These are phyloP conservation scores for Crotalus tigris DNA, from an alignment of 2,113 vertebrate species.

Conservation along the genomic window DNA sequence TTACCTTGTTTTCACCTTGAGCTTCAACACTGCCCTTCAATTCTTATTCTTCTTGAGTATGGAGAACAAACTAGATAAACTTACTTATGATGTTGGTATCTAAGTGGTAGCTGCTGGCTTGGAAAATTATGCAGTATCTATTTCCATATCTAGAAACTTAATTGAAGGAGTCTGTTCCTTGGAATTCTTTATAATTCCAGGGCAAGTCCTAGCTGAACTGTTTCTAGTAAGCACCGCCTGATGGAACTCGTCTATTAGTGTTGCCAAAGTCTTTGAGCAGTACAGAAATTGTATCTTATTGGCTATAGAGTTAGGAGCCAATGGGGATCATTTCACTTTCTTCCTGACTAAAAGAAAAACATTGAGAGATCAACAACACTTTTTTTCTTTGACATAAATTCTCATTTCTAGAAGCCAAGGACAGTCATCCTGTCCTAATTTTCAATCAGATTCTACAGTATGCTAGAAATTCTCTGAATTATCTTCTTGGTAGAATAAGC, in stretches of 20 bases:
- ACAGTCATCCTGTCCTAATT: background rate
- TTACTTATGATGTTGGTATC: no score
- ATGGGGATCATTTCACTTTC: background rate
- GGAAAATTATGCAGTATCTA: no score
- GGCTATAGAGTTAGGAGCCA: background rate
- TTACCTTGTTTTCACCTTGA: no score
- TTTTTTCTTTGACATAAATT: background rate
- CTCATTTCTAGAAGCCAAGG: background rate
- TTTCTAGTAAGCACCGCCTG: no score
- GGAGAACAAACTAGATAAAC: no score
- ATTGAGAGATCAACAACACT: background rate
- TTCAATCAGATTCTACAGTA: background rate
- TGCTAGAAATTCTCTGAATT: background rate
- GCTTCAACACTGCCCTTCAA: no score
- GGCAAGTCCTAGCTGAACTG: no score
- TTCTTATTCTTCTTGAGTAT: no score
- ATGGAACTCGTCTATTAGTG: background rate
- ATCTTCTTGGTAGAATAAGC: background rate
- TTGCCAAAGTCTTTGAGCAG: background rate
- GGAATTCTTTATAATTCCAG: no score
- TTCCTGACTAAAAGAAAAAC: background rate
- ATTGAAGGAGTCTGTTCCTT: no score
- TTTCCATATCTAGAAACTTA: no score
- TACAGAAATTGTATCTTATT: background rate
- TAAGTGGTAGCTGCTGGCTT: no score